Conservation (phyloP, 1,140 invertebrate genomes). For the Laodelphax striatellus region DNA sequence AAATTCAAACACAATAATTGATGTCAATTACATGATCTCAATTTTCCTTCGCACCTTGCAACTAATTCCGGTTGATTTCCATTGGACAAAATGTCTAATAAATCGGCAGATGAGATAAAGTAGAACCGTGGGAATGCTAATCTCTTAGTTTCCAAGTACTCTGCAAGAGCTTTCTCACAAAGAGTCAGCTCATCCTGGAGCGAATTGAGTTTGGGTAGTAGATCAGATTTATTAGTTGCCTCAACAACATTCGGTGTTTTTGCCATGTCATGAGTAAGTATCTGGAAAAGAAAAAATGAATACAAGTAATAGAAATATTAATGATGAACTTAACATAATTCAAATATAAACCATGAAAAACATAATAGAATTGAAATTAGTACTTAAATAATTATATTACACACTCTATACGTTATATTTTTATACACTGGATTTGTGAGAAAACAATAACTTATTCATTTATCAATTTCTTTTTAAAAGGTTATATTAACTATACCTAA, state of each 20-base stretch:
- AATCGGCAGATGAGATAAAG: constrained; percentile 93
- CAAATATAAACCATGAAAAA: no score
- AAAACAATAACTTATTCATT: no score
- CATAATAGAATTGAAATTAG: no score
- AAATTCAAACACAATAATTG: no score
- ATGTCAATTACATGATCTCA: no score
- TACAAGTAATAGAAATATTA: background rate
- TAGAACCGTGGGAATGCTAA: constrained; percentile 96
- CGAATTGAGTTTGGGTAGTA: constrained; percentile 64
- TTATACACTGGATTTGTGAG: no score
- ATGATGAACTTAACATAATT: background rate
- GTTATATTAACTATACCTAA: no score
- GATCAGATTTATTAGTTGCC: constrained; percentile 74
- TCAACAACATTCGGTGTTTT: constrained; percentile 76
- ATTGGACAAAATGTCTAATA: constrained; percentile 91
- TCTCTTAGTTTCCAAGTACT: constrained; percentile 94
- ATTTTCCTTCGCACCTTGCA: constrained; percentile 30
- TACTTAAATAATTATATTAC: no score
- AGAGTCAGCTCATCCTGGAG: constrained; percentile 76
- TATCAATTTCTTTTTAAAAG: no score
- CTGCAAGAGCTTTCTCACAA: constrained; percentile 94
- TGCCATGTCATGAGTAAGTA: constrained; percentile 52
- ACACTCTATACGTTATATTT: no score
- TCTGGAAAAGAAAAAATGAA: constrained; percentile 26
- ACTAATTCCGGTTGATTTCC: constrained; percentile 84